Conservation (phyloP, 1,140 invertebrate genomes). For the Tetragnatha versicolor region DNA sequence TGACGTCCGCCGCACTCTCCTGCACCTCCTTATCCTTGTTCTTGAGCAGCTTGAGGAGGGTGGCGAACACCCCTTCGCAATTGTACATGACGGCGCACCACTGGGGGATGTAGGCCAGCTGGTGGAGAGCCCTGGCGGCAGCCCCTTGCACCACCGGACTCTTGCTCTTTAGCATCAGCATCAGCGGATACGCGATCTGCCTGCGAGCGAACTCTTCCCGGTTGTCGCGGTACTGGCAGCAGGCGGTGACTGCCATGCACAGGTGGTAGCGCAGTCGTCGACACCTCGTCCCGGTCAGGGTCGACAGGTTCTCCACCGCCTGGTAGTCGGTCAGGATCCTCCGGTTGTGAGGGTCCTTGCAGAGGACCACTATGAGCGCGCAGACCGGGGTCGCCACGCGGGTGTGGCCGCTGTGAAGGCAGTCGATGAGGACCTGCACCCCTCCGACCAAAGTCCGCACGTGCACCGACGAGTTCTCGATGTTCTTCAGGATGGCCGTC, state of each 20-base stretch:
- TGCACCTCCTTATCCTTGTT: conserved; percentile 25
- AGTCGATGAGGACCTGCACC: conserved; percentile 27
- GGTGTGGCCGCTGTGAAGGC: not conserved
- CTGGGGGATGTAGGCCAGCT: conserved; percentile 14
- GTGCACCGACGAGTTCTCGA: conserved; percentile 16
- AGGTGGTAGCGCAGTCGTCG: conserved; percentile 25
- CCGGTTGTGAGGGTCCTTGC: conserved; percentile 25
- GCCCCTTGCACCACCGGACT: not conserved
- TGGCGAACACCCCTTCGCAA: conserved; percentile 8
- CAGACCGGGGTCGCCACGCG: conserved; percentile 26
- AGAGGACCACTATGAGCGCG: conserved; percentile 30
- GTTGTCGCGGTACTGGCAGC: conserved; percentile 4
- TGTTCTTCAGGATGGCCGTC: conserved; percentile 33
- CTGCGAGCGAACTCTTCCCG: conserved; percentile 24
- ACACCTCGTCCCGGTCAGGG: conserved; percentile 18
- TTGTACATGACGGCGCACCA: conserved; percentile 45
- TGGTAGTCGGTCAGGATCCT: conserved; percentile 30
- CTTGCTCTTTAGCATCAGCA: conserved; percentile 32
- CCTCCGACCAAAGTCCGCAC: conserved; percentile 28
- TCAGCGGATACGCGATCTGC: conserved; percentile 12
- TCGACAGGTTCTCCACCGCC: conserved; percentile 22
- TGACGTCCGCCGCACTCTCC: conserved; percentile 22
- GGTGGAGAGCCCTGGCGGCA: conserved; percentile 14
- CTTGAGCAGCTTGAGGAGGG: conserved; percentile 11
- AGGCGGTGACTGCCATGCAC: conserved; percentile 43